Evolutionary conservation across 2,113 vertebrate genomes (phyloP).

Genomic region (Pycnonotus jocosus): DNA sequence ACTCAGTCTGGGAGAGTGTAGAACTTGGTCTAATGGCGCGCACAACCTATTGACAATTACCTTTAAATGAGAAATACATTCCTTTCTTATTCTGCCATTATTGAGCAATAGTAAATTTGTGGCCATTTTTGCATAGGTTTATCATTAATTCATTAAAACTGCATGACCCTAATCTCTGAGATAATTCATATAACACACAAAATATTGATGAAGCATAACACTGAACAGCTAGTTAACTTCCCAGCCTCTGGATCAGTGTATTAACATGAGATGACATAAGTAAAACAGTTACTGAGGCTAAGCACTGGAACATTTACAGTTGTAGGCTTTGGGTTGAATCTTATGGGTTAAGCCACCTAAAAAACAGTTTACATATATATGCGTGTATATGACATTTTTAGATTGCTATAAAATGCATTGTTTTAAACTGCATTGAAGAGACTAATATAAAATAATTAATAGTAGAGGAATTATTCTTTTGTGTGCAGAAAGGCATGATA

Average conservation of each 20-base stretch:
- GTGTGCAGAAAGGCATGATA: neutral
- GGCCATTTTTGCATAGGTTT: neutral
- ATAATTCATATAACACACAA: neutral
- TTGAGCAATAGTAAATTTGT: neutral
- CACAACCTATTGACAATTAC: neutral
- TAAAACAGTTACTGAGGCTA: neutral
- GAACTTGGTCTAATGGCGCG: neutral
- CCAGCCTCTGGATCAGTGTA: neutral
- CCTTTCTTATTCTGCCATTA: neutral
- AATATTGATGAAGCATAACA: neutral
- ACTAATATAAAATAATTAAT: neutral
- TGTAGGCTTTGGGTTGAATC: neutral
- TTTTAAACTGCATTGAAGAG: neutral
- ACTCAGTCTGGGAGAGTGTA: neutral
- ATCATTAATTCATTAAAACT: neutral
- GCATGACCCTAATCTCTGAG: neutral
- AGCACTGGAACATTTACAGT: neutral
- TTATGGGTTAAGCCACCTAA: neutral
- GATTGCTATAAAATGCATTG: neutral
- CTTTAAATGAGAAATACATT: neutral
- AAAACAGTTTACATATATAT: neutral
- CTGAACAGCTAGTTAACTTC: neutral
- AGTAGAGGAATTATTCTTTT: neutral
- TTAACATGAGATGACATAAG: neutral
- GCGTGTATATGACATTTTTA: accelerated